A percentile compares a stretch with the other conserved stretches of the same genome.
phyloP scores from a whole-genome alignment of 2,113 vertebrate genomes.

The Sorex araneus region DNA sequence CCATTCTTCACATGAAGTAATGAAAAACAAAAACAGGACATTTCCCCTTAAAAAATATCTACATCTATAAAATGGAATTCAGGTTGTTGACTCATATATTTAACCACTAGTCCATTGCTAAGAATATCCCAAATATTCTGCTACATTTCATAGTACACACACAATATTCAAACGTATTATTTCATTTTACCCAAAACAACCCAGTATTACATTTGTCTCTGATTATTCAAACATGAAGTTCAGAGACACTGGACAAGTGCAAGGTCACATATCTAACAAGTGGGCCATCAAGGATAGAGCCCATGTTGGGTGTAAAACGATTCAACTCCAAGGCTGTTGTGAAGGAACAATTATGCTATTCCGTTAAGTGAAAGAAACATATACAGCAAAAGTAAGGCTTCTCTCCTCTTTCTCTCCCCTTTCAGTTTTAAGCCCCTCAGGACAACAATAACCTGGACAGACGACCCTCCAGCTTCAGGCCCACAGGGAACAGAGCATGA shows the following conservation, averaged over 20 bases:
- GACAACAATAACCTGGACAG: constrained; percentile 67
- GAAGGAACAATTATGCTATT: constrained; percentile 40
- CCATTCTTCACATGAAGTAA: constrained; percentile 58
- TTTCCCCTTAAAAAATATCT: constrained; percentile 5
- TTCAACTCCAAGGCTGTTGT: not conserved
- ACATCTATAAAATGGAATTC: constrained; percentile 30
- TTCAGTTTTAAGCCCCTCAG: constrained; percentile 53
- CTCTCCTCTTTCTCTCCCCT: constrained; percentile 43
- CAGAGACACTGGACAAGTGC: not conserved
- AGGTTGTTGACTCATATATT: not conserved
- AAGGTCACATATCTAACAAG: not conserved
- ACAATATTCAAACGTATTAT: not conserved
- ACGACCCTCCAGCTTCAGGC: constrained; percentile 58
- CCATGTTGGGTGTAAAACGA: not conserved
- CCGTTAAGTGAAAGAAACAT: constrained; percentile 48
- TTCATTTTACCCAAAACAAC: constrained; percentile 33
- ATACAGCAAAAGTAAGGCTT: not conserved
- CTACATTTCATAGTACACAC: not conserved
- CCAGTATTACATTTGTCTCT: not conserved
- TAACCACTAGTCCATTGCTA: not conserved
- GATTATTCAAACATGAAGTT: not conserved
- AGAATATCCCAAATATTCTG: constrained; percentile 2
- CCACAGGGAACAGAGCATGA: constrained; percentile 74
- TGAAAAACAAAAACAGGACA: not conserved
- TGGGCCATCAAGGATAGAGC: not conserved